Base-by-base conservation (phyloP, 2,797 vertebrate species). In the Bovichtus diacanthus region DNA sequence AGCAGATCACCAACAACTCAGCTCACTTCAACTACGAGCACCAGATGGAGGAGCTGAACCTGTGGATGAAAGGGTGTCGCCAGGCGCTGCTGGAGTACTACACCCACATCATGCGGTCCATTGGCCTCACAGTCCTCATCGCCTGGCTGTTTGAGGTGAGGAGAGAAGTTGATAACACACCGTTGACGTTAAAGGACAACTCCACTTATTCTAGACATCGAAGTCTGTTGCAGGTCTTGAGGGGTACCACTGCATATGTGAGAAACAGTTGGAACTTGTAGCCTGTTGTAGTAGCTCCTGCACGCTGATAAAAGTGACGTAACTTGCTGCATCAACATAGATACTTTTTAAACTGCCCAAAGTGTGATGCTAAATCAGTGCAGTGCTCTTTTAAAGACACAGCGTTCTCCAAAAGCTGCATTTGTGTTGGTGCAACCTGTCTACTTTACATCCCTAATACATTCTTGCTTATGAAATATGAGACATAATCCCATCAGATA, bases 101-200 rank as follows among this genome's bases (percentile, higher is more conserved):
- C 91, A 96, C 93, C 0, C 68, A 89, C 65, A 97, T 98, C 64
- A 94, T 97, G 95, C 95, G 96, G 85, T 96, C 95, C 58, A 96
- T 97, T 0, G 97, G 97, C 11, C 87, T 97, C 12, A 91, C 94
- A 0, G 96, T 97, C 0, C 89, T 98, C 77, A 90, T 97, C 79
- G 95, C 96, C 71, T 98, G 97, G 97, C 86, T 97, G 47, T 98
- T 98, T 82, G 97, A 98, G 96, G 97, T 97, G 90, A 90, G 94
- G 16, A 41, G 75, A 51, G 3, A 54, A 3, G 43, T 12, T 10
- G 2, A 13, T 21, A 5, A 41, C n/a, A 19, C 19, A 2, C 6
- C n/a, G 19, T 12, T 15, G 15, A 67, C 4, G 27, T 43, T 55
- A 55, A 63, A 41, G 15, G 8, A 43, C 7, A 16, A 38, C 1